phyloP scores from a whole-genome alignment of 2,797 vertebrate genomes.

The Molossus molossus region DNA sequence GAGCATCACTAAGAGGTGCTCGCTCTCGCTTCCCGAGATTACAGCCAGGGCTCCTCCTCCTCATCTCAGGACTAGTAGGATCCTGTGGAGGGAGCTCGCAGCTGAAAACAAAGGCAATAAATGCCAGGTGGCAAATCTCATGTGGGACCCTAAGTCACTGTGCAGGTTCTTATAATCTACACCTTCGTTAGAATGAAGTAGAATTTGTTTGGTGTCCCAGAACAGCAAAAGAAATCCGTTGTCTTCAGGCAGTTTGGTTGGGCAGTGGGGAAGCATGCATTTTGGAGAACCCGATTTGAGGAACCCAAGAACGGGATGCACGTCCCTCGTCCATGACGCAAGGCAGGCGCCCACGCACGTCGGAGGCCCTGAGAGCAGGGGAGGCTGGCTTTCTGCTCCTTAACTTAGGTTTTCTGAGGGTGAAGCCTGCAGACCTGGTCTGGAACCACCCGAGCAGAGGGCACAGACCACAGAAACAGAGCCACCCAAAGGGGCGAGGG shows the following conservation, averaged over 20 bases:
- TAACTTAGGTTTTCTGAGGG: background rate
- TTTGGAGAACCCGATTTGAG: background rate
- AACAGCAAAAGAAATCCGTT: background rate
- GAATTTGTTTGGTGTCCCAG: background rate
- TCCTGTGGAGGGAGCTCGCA: background rate
- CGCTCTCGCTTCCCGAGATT: background rate
- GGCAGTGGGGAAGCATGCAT: background rate
- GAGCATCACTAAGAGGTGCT: background rate
- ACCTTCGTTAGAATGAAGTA: background rate
- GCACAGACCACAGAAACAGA: background rate
- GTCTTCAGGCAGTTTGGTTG: background rate
- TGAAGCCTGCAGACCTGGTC: background rate
- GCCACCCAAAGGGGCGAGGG: background rate
- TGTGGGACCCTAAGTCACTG: background rate
- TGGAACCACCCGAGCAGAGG: background rate
- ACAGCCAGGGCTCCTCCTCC: background rate
- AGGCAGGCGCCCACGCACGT: accelerated
- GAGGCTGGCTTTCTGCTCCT: background rate
- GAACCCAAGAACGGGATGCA: background rate
- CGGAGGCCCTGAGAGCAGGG: background rate
- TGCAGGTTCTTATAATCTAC: background rate
- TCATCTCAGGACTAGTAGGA: background rate
- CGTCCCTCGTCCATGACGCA: background rate
- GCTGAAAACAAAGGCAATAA: background rate
- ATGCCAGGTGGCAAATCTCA: background rate